These are phyloP conservation scores for Xiphydria camelus DNA, from an alignment of 2,888 invertebrate species.

Conservation along the genomic window DNA sequence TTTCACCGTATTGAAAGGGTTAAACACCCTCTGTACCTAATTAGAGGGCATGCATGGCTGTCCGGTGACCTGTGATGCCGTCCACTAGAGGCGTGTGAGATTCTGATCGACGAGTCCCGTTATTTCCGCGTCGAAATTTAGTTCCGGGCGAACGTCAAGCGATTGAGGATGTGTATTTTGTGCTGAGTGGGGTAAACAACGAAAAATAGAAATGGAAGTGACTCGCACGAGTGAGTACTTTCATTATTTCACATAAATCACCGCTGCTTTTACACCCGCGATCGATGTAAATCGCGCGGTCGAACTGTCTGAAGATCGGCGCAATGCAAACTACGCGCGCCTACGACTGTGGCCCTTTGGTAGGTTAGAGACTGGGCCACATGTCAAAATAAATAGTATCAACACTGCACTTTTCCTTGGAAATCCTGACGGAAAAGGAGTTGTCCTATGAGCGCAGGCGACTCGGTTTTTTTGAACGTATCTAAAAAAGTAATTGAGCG, in stretches of 20 bases:
- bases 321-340: not conserved
- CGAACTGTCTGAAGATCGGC: not conserved
- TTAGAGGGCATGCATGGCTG: too few species aligned
- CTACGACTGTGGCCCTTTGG: conserved; percentile 3
- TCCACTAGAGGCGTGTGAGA: not conserved
- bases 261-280: too few species aligned
- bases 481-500: too few species aligned
- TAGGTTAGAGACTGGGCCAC: conserved; percentile 14
- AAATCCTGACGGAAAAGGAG: conserved; percentile 1
- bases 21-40: too few species aligned
- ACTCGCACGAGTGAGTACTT: conserved; percentile 34
- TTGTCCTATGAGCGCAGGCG: too few species aligned
- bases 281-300: not conserved
- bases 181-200: conserved; percentile 25
- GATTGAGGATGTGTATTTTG: conserved; percentile 20
- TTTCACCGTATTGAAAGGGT: too few species aligned
- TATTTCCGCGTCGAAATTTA: conserved; percentile 24
- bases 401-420: conserved; percentile 4
- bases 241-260: not conserved
- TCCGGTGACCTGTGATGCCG: too few species aligned
- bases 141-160: conserved; percentile 18
- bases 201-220: conserved; percentile 30
- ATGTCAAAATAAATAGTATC: conserved; percentile 14
- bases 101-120: conserved; percentile 20
- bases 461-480: too few species aligned